Percentiles rank a stretch among this genome's conserved stretches.
Conservation (phyloP, 2,797 vertebrate genomes). For the Neosilurus hyrtlii region DNA sequence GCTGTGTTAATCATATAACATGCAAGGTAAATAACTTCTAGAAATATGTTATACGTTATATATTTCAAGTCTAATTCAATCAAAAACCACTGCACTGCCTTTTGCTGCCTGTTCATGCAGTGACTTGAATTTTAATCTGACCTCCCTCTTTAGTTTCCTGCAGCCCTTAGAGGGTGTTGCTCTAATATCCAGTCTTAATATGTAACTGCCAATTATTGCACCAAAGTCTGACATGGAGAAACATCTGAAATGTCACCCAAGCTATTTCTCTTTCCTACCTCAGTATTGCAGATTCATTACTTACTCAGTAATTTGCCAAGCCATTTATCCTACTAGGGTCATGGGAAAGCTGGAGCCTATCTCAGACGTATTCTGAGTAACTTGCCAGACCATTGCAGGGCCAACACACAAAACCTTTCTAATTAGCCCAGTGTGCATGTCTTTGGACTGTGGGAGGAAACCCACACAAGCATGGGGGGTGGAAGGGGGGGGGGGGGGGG, state of each 20-base stretch:
- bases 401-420: too few species aligned
- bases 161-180: constrained; percentile 37
- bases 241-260: constrained; percentile 61
- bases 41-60: not conserved
- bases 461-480: too few species aligned
- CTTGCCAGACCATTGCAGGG: too few species aligned
- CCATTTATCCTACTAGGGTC: too few species aligned
- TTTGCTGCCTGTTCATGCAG: constrained; percentile 40
- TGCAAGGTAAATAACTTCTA: not conserved
- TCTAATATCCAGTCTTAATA: constrained; percentile 47
- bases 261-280: constrained; percentile 55
- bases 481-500: too few species aligned
- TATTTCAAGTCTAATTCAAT: constrained; percentile 12
- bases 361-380: too few species aligned
- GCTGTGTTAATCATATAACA: constrained; percentile 6
- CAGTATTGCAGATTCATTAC: constrained; percentile 47
- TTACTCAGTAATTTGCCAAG: too few species aligned
- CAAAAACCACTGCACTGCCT: constrained; percentile 16
- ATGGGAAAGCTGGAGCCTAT: too few species aligned
- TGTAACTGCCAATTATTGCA: constrained; percentile 57
- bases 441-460: too few species aligned
- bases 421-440: too few species aligned
- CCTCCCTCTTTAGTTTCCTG: constrained; percentile 38
- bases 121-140: constrained; percentile 52
- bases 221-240: constrained; percentile 60